phyloP scores from a whole-genome alignment of 2,113 vertebrate genomes.

The Alligator mississippiensis region DNA sequence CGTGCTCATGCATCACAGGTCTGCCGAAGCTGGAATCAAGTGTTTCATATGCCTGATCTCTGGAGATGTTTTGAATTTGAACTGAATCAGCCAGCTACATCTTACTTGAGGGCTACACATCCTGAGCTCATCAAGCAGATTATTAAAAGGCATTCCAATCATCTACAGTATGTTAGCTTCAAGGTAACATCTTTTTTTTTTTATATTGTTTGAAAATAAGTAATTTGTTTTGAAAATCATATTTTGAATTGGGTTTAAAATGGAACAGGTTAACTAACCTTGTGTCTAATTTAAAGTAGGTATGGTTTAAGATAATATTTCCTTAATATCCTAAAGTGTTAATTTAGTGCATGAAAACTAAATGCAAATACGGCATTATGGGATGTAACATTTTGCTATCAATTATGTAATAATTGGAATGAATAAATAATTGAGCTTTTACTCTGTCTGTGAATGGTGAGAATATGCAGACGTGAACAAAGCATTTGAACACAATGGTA shows the following conservation, averaged over 20 bases:
- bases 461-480: neutral
- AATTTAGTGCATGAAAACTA: too few species aligned
- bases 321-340: neutral
- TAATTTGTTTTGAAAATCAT: neutral
- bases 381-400: neutral
- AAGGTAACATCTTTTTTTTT: slow-evolving; percentile 83
- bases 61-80: slow-evolving; percentile 99
- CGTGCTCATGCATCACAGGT: slow-evolving; percentile 94
- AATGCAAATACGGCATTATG: neutral
- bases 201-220: neutral
- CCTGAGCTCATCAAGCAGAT: slow-evolving; percentile 98
- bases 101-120: slow-evolving; percentile 95
- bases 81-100: slow-evolving; percentile 94
- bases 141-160: slow-evolving; percentile 95
- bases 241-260: neutral
- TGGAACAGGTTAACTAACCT: neutral
- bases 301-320: neutral
- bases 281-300: neutral
- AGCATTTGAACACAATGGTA: neutral
- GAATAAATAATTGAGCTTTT: neutral
- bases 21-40: slow-evolving; percentile 93
- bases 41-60: slow-evolving; percentile 98
- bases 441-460: neutral
- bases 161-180: slow-evolving; percentile 98
- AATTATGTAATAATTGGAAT: neutral